phyloP scores from a whole-genome alignment of 2,113 vertebrate genomes.

The Eupsittula cactorum region DNA sequence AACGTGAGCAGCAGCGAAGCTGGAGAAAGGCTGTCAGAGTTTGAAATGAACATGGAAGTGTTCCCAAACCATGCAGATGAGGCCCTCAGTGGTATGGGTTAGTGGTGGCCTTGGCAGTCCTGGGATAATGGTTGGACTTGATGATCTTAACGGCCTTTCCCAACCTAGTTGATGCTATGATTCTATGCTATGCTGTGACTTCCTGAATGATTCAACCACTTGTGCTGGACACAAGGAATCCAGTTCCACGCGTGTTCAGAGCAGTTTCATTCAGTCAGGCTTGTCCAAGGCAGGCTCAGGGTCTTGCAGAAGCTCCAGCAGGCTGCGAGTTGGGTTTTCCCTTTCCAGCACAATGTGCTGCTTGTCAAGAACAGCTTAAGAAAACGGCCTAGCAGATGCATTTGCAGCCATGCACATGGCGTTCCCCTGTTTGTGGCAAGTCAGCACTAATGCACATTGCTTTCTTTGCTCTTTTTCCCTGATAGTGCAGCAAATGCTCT shows the following conservation, averaged over 20 bases:
- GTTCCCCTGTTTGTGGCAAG: background rate
- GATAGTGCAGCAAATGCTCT: background rate
- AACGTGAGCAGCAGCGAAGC: background rate
- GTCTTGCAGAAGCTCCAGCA: background rate
- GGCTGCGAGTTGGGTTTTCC: background rate
- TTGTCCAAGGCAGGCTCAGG: background rate
- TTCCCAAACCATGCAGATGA: background rate
- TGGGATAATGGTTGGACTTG: background rate
- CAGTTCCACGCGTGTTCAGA: background rate
- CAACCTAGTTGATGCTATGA: background rate
- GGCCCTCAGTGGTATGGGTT: background rate
- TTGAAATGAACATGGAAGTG: background rate
- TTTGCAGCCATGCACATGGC: background rate
- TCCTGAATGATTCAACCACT: background rate
- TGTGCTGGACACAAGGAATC: background rate
- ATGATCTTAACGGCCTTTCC: background rate
- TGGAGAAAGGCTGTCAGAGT: background rate
- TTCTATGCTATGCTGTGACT: background rate
- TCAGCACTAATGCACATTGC: background rate
- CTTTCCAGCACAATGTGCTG: background rate
- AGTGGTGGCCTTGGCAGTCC: background rate
- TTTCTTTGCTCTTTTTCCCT: background rate
- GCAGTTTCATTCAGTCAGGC: background rate
- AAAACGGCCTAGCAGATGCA: background rate
- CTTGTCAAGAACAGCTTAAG: background rate